Evolutionary conservation across 2,797 vertebrate genomes (phyloP), one percentile per base, ranked within the genome.

Genomic region (Danio tinwini): DNA sequence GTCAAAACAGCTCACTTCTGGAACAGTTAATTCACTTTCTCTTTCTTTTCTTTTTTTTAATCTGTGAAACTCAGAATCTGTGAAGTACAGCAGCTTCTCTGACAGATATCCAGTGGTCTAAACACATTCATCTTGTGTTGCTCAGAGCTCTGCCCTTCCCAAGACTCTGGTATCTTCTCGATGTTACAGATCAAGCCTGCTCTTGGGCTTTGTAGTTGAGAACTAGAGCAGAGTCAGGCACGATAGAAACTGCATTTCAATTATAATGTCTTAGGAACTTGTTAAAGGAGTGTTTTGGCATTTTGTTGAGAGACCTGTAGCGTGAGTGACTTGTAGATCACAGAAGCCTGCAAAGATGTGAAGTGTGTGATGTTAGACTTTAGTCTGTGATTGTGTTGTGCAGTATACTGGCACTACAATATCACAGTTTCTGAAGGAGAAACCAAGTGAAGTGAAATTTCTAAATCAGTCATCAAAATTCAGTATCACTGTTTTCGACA

Each of bases 201-300:
- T 62, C 47, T 42, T 52, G 58, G 56, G 67, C 56, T 53, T 78
- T 78, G 76, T 62, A 52, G 67, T 44, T 71, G 45, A 40, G 29
- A 50, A 74, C 19, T 49, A 39, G 21, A 70, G 17, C 55, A 61
- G 45, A 53, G 56, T 53, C 67, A 61, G 47, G 1, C 19, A 7
- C 52, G 67, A 78, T 70, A 47, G 17, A 71, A 53, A 53, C 67
- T 52, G 67, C 56, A 71, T 78, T 78, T 71, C 56, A 70, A 52
- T 71, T 50, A 9, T 16, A 68, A 56, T 53, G 49, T 70, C 56
- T 59, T 68, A 14, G 12, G n/a, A 58, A 44, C 37, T 29, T 70
- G 45, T 70, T 70, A 40, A 78, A 70, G 37, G 65, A 45, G 3
- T 61, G 44, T 70, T 70, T 52, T 52, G 55, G 13, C 3, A 0